Conservation (phyloP, 1,140 invertebrate genomes). For the Antheraea mylitta region DNA sequence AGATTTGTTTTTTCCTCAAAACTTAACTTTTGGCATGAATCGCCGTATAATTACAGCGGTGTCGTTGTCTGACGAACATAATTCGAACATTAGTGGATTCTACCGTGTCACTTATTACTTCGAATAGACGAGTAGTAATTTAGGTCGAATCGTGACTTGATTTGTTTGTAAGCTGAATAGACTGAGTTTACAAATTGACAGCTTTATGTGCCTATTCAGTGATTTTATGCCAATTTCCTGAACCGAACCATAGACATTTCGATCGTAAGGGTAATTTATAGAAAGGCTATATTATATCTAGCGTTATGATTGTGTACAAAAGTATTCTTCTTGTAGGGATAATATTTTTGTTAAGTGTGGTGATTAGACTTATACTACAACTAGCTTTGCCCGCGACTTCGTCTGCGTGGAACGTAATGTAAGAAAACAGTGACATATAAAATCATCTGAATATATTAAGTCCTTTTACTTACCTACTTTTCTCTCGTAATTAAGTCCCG, state of each 20-base stretch:
- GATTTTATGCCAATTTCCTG: constrained; percentile 50
- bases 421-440: too few relatives aligned
- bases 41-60: constrained; percentile 55
- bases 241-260: background rate
- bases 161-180: constrained; percentile 68
- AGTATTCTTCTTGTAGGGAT: constrained; percentile 21
- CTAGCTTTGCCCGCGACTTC: too few relatives aligned
- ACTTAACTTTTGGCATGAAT: constrained; percentile 44
- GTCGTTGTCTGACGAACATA: constrained; percentile 59
- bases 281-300: too few relatives aligned
- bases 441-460: too few relatives aligned
- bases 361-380: constrained; percentile 45
- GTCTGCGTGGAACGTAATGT: too few relatives aligned
- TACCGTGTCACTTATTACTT: constrained; percentile 34
- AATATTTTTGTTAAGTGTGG: constrained; percentile 51
- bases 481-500: too few relatives aligned
- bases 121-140: constrained; percentile 58
- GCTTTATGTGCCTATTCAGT: constrained; percentile 59
- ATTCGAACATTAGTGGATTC: constrained; percentile 50
- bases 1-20: constrained; percentile 50
- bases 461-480: too few relatives aligned
- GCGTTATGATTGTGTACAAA: background rate
- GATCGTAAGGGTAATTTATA: too few relatives aligned
- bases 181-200: constrained; percentile 41
- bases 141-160: constrained; percentile 71